Conservation (phyloP, 2,113 vertebrate species). For the Piaya cayana region DNA sequence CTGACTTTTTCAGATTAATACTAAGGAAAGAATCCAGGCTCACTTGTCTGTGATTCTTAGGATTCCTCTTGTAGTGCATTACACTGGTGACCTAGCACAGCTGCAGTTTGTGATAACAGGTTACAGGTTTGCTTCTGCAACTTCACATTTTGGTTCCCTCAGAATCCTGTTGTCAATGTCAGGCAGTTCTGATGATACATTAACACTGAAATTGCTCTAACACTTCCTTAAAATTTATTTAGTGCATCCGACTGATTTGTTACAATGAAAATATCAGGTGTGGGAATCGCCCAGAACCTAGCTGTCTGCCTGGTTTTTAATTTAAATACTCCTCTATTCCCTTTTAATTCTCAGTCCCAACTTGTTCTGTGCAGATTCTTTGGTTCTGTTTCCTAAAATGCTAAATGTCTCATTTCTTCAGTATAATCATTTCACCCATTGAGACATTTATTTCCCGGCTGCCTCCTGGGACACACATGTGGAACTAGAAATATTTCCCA, state of each 20-base stretch:
- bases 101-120: neutral
- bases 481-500: neutral
- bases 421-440: neutral
- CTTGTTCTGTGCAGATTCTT: neutral
- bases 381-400: neutral
- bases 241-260: neutral
- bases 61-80: neutral
- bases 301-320: neutral
- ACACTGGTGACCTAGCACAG: neutral
- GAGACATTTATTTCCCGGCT: neutral
- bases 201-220: neutral
- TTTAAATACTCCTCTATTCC: neutral
- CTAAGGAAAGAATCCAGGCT: neutral
- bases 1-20: neutral
- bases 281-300: neutral
- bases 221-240: neutral
- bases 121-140: neutral
- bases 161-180: neutral
- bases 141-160: neutral
- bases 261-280: neutral
- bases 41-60: neutral
- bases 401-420: neutral
- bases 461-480: rapidly evolving
- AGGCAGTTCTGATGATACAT: neutral
- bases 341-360: neutral